phyloP scores from a whole-genome alignment of 2,113 vertebrate genomes.

The Caranx melampygus region DNA sequence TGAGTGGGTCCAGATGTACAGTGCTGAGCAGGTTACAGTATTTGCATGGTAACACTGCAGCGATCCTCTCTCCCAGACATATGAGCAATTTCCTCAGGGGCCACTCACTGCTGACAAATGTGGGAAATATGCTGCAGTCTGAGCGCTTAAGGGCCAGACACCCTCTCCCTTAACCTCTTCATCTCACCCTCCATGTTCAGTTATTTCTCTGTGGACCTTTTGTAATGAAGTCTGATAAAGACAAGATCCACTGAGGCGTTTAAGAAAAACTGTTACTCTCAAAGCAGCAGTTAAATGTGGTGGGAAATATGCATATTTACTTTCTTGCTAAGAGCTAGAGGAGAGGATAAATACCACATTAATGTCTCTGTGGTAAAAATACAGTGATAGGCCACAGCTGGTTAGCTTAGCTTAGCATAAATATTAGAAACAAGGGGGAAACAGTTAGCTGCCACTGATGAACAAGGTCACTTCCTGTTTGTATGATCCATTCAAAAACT shows the following conservation, averaged over 20 bases:
- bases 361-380: too few species aligned
- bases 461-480: too few species aligned
- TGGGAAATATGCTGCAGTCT: slow-evolving; percentile 78
- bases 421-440: too few species aligned
- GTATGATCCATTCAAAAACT: too few species aligned
- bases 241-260: neutral
- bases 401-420: too few species aligned
- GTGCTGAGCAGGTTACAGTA: slow-evolving; percentile 52
- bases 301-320: too few species aligned
- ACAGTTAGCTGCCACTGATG: too few species aligned
- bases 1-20: slow-evolving; percentile 76
- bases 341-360: too few species aligned
- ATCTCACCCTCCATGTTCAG: neutral
- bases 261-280: neutral
- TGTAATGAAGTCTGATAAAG: neutral
- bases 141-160: slow-evolving; percentile 33
- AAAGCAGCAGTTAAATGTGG: neutral
- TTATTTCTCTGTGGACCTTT: neutral
- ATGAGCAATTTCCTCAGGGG: slow-evolving; percentile 74
- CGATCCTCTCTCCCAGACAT: slow-evolving; percentile 62
- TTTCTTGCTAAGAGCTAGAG: neutral
- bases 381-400: too few species aligned
- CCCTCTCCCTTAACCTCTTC: slow-evolving; percentile 31
- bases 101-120: slow-evolving; percentile 73
- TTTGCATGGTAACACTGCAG: slow-evolving; percentile 47